Evolutionary conservation across 2,797 vertebrate species (phyloP), one percentile per base, ranked within the genome.

Genomic region (Sphaeramia orbicularis): DNA sequence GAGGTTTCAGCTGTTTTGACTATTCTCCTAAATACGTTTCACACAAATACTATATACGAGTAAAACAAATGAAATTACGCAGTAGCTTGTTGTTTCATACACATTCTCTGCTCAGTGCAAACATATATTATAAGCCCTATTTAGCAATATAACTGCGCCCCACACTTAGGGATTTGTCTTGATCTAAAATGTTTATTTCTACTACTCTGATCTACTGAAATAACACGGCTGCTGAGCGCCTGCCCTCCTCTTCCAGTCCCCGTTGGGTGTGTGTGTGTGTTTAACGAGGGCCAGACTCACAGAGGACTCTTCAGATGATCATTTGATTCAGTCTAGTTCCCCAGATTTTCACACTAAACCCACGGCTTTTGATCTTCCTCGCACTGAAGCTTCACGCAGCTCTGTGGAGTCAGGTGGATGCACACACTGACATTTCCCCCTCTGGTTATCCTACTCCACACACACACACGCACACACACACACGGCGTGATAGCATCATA

Each of bases 111-210:
- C 2, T 44, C 24, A 41, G 24, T 15, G 47, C 57, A 40, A 4
- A 67, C 54, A 40, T 64, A 63, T 55, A 88, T 81, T 71, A 65
- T 66, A 60, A 66, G 36, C 21, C 19, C 58, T 54, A 19, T 82
- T 81, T 71, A 71, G 61, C n/a, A 71, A 35, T 65, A 59, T 52
- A 69, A 75, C 53, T 53, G 60, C 61, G 71, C 56, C 63, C 52
- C 51, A 64, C 60, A 30, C 71, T 15, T 9, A 74, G 51, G 62
- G 71, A 81, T 65, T 74, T 76, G 75, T 80, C 74, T 81, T 78
- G 61, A 87, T 84, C 75, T 83, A 56, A 83, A 83, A 80, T 89
- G 80, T 80, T 81, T 67, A 83, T 84, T 81, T 86, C 51, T 68
- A 36, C 60, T 35, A 53, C 71, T 88, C 71, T 78, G 71, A 87